phyloP scores from a whole-genome alignment of 2,888 invertebrate species.

The Nemurella pictetii region DNA sequence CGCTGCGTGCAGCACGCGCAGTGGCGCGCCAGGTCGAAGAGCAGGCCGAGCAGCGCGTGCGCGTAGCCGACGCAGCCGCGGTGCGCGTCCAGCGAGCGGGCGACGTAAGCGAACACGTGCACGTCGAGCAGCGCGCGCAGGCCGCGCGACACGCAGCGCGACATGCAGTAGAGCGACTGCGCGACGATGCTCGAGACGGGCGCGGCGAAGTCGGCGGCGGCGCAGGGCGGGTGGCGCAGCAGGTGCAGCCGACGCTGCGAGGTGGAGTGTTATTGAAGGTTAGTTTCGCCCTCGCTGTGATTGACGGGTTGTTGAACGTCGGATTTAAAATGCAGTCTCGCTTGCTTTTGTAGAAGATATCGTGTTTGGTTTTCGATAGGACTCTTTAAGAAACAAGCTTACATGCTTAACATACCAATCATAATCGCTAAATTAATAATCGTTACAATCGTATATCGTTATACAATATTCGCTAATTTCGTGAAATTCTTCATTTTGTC shows the following conservation, averaged over 20 bases:
- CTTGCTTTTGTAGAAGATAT: too few species aligned
- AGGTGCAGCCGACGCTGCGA: not conserved
- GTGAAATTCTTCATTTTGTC: too few species aligned
- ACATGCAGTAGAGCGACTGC: not conserved
- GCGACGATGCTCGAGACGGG: not conserved
- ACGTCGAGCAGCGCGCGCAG: not conserved
- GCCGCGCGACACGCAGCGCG: not conserved
- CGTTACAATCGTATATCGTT: too few species aligned
- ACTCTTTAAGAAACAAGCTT: too few species aligned
- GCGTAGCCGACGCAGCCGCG: not conserved
- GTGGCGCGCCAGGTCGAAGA: not conserved
- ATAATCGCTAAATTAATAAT: too few species aligned
- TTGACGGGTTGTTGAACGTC: too few species aligned
- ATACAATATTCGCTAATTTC: too few species aligned
- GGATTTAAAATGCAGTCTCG: too few species aligned
- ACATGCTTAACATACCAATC: too few species aligned
- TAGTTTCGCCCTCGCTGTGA: too few species aligned
- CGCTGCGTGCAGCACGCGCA: not conserved
- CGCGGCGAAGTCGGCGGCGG: not conserved
- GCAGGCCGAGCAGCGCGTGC: not conserved
- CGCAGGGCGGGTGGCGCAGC: not conserved
- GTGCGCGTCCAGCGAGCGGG: not conserved
- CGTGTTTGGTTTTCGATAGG: too few species aligned
- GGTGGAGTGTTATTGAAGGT: too few species aligned
- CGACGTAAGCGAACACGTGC: not conserved